Percentiles rank a stretch among this genome's conserved stretches.
Conservation (phyloP, 1,140 invertebrate species). For the Araneus ventricosus region DNA sequence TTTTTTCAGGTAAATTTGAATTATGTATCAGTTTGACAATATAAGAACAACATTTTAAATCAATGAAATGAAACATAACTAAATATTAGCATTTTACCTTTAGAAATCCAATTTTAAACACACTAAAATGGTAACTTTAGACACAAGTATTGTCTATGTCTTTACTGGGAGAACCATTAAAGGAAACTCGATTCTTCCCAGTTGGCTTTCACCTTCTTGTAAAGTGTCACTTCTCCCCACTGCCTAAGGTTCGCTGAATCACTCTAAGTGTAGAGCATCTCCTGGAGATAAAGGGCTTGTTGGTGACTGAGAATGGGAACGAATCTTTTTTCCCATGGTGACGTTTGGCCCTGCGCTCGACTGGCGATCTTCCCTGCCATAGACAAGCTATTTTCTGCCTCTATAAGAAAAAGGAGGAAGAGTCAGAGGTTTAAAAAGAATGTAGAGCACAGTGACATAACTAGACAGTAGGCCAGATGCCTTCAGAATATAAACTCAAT, state of each 20-base stretch:
- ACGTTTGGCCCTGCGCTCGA: constrained; percentile 48
- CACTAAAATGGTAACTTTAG: not conserved
- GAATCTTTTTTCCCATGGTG: constrained; percentile 52
- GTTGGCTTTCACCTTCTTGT: constrained; percentile 48
- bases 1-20: too few species aligned
- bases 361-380: constrained; percentile 43
- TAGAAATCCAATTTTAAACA: too few species aligned
- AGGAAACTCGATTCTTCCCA: constrained; percentile 42
- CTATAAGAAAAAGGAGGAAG: not conserved
- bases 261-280: not conserved
- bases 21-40: too few species aligned
- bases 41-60: too few species aligned
- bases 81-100: too few species aligned
- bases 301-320: constrained; percentile 64
- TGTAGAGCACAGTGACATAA: too few species aligned
- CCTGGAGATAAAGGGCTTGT: constrained; percentile 39
- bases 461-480: too few species aligned
- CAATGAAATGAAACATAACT: too few species aligned
- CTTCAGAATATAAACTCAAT: too few species aligned
- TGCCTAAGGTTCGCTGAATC: constrained; percentile 63
- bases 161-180: constrained; percentile 68
- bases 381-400: not conserved
- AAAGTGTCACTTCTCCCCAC: constrained; percentile 65
- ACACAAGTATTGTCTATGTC: constrained; percentile 69
- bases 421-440: not conserved